Percentiles rank a stretch among this genome's conserved stretches.
Conservation (phyloP, 2,113 vertebrate genomes). For the Pseudois nayaur region DNA sequence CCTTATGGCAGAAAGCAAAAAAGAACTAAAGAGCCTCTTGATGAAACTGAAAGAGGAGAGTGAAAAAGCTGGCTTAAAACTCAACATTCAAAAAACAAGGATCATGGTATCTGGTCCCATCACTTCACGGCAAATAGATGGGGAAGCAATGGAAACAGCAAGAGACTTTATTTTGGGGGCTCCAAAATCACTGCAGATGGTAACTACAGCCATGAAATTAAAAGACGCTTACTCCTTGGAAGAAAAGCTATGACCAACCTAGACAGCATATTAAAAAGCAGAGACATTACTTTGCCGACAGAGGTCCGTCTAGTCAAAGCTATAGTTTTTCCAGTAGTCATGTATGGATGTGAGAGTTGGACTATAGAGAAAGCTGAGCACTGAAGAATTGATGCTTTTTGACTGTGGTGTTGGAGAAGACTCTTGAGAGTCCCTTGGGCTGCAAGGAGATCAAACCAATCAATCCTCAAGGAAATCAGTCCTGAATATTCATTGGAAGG, state of each 20-base stretch:
- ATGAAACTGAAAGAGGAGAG: background rate
- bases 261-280: background rate
- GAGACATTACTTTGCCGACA: background rate
- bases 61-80: background rate
- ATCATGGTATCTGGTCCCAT: background rate
- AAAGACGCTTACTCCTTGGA: background rate
- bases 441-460: background rate
- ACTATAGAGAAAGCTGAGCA: background rate
- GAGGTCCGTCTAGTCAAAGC: background rate
- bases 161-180: background rate
- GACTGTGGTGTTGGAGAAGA: background rate
- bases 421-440: background rate
- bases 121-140: background rate
- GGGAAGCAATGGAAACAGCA: background rate
- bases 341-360: background rate
- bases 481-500: background rate
- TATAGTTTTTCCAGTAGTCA: background rate
- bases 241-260: background rate
- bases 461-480: background rate
- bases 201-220: background rate
- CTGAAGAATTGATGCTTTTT: background rate
- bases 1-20: background rate
- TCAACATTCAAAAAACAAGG: background rate
- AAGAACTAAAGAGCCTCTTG: background rate
- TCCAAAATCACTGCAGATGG: background rate